These are phyloP conservation scores for Zingel zingel DNA, from an alignment of 2,113 vertebrate species.

Conservation along the genomic window DNA sequence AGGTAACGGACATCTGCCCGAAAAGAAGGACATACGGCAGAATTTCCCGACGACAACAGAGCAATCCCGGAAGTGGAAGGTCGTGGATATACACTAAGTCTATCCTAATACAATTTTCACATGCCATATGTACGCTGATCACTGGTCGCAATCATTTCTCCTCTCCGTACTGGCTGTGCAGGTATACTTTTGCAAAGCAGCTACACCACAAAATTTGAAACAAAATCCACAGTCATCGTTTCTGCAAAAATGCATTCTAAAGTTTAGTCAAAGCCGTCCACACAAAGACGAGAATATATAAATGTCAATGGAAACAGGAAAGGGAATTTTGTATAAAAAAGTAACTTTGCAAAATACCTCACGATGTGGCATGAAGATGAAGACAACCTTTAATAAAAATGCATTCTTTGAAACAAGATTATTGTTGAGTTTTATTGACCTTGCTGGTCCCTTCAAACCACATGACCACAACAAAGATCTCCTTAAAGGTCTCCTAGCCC, in stretches of 20 bases:
- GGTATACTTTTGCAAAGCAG: not conserved
- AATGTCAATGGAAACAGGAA: not conserved
- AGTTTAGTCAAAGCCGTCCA: not conserved
- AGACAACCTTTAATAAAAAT: too few relatives aligned
- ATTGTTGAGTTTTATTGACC: too few relatives aligned
- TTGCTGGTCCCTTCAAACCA: not conserved
- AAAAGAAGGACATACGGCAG: too few relatives aligned
- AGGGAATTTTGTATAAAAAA: not conserved
- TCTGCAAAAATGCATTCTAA: not conserved
- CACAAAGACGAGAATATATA: not conserved
- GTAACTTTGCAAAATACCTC: not conserved
- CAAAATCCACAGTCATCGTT: not conserved
- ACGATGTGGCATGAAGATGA: not conserved
- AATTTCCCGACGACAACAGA: too few relatives aligned
- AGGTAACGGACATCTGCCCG: too few relatives aligned
- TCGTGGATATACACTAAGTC: not conserved
- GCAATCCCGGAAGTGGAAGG: too few relatives aligned
- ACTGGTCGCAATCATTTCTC: too few relatives aligned
- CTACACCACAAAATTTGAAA: not conserved
- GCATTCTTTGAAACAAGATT: too few relatives aligned
- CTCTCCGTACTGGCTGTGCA: not conserved
- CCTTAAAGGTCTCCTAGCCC: not conserved
- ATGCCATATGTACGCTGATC: not conserved
- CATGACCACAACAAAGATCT: not conserved
- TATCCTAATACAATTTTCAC: not conserved